Conservation (phyloP, 2,113 vertebrate species). For the Rattus norvegicus region DNA sequence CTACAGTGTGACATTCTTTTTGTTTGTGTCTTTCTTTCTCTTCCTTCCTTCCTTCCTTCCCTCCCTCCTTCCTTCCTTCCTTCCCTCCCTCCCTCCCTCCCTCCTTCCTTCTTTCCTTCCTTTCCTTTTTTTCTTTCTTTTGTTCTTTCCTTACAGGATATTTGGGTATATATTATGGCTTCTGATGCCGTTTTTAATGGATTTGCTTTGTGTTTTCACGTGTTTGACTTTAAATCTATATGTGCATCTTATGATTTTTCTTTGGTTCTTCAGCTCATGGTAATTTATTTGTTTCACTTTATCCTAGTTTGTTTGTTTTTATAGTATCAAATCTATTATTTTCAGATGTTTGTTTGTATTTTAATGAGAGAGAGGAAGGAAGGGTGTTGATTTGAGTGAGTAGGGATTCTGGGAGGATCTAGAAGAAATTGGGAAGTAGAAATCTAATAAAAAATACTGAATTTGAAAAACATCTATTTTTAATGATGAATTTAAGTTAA, state of each 20-base stretch:
- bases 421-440: neutral
- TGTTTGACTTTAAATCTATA: neutral
- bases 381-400: neutral
- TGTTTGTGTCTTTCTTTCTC: neutral
- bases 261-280: neutral
- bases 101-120: too few relatives aligned
- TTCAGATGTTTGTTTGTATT: neutral
- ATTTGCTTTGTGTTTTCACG: neutral
- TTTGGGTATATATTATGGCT: neutral
- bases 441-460: neutral
- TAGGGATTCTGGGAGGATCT: neutral
- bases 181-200: neutral
- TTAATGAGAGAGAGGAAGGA: neutral
- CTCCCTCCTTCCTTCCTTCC: too few relatives aligned
- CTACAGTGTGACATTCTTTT: neutral
- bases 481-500: neutral
- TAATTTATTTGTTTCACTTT: neutral
- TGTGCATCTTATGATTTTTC: neutral
- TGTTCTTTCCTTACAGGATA: neutral
- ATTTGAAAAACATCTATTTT: too few relatives aligned
- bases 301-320: neutral
- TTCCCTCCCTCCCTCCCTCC: accelerated
- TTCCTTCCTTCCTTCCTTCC: accelerated
- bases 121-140: neutral
- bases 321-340: neutral